These are phyloP conservation scores for Rugalucina vietnamica DNA, from an alignment of 2,888 invertebrate genomes.

Conservation along the genomic window DNA sequence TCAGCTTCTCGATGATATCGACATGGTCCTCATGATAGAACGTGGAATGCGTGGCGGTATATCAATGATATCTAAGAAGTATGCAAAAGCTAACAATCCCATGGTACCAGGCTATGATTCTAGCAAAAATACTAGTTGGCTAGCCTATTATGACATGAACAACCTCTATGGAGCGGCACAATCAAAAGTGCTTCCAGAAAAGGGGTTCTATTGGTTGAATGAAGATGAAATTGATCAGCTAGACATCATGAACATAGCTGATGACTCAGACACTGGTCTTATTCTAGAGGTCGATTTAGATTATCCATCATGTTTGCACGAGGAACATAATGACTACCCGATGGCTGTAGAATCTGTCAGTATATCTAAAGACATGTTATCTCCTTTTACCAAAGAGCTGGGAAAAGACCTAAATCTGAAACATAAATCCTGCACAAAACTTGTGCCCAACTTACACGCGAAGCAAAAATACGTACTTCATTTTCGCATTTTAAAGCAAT, in stretches of 20 bases:
- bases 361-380: constrained; percentile 26
- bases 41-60: constrained; percentile 57
- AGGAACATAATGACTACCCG: constrained; percentile 78
- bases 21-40: constrained; percentile 68
- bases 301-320: constrained; percentile 82
- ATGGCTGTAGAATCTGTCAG: constrained; percentile 65
- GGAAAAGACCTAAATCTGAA: background rate
- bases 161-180: constrained; percentile 61
- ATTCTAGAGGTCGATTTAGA: constrained; percentile 84
- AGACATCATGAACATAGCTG: constrained; percentile 15
- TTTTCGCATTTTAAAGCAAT: background rate
- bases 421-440: background rate
- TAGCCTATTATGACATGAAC: constrained; percentile 33
- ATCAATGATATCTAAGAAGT: constrained; percentile 61
- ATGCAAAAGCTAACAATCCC: constrained; percentile 73
- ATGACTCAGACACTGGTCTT: constrained; percentile 64
- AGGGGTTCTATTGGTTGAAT: constrained; percentile 67
- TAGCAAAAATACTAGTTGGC: background rate
- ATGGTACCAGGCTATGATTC: constrained; percentile 57
- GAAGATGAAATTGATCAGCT: constrained; percentile 40
- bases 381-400: constrained; percentile 25
- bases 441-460: background rate
- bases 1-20: constrained; percentile 70
- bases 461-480: background rate
- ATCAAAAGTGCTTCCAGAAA: constrained; percentile 70